Base-by-base conservation (phyloP, 1,140 invertebrate species). In the Euwallacea fornicatus region DNA sequence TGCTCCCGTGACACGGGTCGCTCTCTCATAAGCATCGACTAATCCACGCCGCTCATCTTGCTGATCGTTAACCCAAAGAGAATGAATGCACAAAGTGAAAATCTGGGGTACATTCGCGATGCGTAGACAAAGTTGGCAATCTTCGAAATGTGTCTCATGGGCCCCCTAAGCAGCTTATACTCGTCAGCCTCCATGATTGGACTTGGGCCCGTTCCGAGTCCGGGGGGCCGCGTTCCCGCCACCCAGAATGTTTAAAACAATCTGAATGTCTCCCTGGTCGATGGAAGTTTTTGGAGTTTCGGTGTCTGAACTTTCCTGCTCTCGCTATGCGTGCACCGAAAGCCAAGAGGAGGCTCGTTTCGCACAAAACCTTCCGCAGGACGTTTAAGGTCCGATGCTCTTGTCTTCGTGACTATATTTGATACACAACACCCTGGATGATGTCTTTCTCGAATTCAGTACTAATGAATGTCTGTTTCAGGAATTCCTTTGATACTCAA, bases 81-180 rank as follows among this genome's bases (percentile, higher is more conserved):
- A 33, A 33, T 33, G 21, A 33, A 33, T n/a, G 15, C 21, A 58
- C 55, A 58, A 58, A 15, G 6, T 15, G 55, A 58, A 58, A 58
- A 53, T 53, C 50, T 53, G 11, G 15, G 8, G 11, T 15, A 53
- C 11, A 53, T 11, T 65, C 53, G 53, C 62, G 21, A 56, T 64
- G 65, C 69, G 56, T 63, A 63, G 60, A 73, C 50, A 53, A n/a
- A 56, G 64, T 69, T 33, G 64, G 72, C 74, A 75, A 75, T 75
- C 69, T 75, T 42, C 56, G 72, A 69, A 75, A 75, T 73, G 74
- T 50, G 68, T 66, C 74, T 63, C 74, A 42, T 10, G 63, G 72
- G 74, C 50, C 59, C 61, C 62, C 62, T 73, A 70, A 74, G 72
- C 72, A 71, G 74, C 74, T 75, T 75, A 75, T 60, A 73, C 69